Evolutionary conservation across 2,888 invertebrate species (phyloP), one percentile per base, ranked within the genome.

Genomic region (Tiphia femorata): DNA sequence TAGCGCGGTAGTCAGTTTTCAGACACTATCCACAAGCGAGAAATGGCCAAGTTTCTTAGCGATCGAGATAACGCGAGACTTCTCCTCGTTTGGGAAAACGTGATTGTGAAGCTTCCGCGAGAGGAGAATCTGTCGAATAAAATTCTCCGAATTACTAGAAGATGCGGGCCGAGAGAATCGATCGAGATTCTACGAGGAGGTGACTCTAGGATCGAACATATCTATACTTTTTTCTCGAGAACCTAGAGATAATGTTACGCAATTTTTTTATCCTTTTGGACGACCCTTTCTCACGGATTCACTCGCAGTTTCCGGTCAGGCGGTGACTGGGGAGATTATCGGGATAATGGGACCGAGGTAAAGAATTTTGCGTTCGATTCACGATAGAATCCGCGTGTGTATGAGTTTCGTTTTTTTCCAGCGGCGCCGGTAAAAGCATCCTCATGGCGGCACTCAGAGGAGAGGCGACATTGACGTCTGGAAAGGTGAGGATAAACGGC

Each of bases 391-490:
- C 3, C n/a, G 12, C 33, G 21, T 30, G 21, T 12, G 43, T 29
- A 30, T 21, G 35, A 14, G 29, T n/a, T n/a, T 20, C 20, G n/a
- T 21, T 20, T 23, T n/a, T 8, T n/a, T 72, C 35, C 71, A 88
- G 88, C 51, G 88, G 88, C 3, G 87, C 88, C 2, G 88, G 88
- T 0, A 88, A 88, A 77, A 88, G 88, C 0, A 88, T 88, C 14
- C 84, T 88, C 42, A 78, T 88, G 1, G 85, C 86, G 10, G 83
- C 86, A 1, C 74, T 88, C 37, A 87, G 87, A n/a, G 87, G 87
- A 5, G 86, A 85, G 77, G 84, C 85, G 57, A 83, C 80, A 37
- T 77, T 87, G 51, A 84, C 84, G 1, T 76, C 75, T 0, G 86
- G 85, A n/a, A 78, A 81, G 19, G 80, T 86, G 29, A 70, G 79